phyloP scores from a whole-genome alignment of 2,113 vertebrate species.

The Edolisoma coerulescens region DNA sequence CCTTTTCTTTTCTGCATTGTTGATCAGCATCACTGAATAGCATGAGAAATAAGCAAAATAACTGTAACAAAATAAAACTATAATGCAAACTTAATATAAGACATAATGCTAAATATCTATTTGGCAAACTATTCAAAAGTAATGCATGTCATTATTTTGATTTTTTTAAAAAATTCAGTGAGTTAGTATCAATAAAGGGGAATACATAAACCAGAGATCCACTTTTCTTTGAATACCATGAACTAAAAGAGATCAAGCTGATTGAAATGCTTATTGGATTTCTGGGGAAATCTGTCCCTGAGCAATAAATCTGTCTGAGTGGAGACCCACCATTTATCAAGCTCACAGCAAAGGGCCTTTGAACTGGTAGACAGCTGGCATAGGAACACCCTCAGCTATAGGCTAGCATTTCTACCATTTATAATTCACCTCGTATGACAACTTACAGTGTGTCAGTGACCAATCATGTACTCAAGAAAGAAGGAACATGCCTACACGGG shows the following conservation, averaged over 20 bases:
- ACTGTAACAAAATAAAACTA: not conserved
- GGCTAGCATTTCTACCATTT: not conserved
- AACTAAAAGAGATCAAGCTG: not conserved
- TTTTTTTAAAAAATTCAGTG: not conserved
- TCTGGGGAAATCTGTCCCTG: not conserved
- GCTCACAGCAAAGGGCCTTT: not conserved
- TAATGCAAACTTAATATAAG: not conserved
- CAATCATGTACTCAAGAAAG: not conserved
- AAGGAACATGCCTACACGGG: not conserved
- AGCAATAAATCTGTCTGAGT: not conserved
- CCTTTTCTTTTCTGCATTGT: not conserved
- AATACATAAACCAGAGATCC: not conserved
- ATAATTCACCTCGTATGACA: not conserved
- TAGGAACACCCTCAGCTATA: not conserved
- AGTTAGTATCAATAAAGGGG: not conserved
- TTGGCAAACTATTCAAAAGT: not conserved
- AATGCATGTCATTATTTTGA: not conserved
- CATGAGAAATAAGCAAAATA: not conserved
- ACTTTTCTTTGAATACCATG: not conserved
- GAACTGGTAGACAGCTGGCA: not conserved
- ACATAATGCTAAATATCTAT: not conserved
- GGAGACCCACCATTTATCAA: not conserved
- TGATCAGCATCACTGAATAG: not conserved
- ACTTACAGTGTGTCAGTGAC: not conserved
- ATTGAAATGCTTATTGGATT: not conserved